Evolutionary conservation across 2,888 invertebrate species (phyloP), one percentile per base, ranked within the genome.

Genomic region (Boloria selene): DNA sequence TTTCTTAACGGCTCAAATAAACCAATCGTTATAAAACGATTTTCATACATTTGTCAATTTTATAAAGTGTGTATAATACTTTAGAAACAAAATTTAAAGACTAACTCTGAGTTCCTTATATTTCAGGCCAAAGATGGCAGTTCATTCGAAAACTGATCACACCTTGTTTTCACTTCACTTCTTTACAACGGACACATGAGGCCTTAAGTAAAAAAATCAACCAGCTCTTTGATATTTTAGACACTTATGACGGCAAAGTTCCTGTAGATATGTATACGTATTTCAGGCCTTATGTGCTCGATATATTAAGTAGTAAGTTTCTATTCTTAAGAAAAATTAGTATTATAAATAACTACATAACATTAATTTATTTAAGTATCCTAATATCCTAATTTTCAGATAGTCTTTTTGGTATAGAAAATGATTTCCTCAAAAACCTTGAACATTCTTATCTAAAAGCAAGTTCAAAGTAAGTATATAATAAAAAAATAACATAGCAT

Each of bases 271-370:
- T 80, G 31, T 79, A 79, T 61, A 73, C 72, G 26, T 80, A 77
- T 67, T 64, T 80, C 6, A 71, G 74, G 26, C 80, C 81, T 0
- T 79, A 73, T 58, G 79, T 80, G 79, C 78, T 75, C 51, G 81
- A 81, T 58, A 73, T 78, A 55, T 63, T 81, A 17, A 74, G 78
- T 68, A 65, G 77, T 78, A 71, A 77, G 77, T 75, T 17, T 14
- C 17, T 18, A 51, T 38, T 31, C 14, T 44, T 38, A 31, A 14
- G 1, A 16, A 22, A 2, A 6, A 50, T 61, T 14, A 61, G 5
- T 38, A 7, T 38, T 38, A 38, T 38, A 38, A 38, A 2, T 38
- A 38, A 38, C 10, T 7, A 38, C 10, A 10, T 38, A 38, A 38
- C 10, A 38, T 1, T n/a, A n/a, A 7, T 38, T 38, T 38, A 2